Evolutionary conservation across 2,888 invertebrate species (phyloP).

Genomic region (Tipula lateralis): DNA sequence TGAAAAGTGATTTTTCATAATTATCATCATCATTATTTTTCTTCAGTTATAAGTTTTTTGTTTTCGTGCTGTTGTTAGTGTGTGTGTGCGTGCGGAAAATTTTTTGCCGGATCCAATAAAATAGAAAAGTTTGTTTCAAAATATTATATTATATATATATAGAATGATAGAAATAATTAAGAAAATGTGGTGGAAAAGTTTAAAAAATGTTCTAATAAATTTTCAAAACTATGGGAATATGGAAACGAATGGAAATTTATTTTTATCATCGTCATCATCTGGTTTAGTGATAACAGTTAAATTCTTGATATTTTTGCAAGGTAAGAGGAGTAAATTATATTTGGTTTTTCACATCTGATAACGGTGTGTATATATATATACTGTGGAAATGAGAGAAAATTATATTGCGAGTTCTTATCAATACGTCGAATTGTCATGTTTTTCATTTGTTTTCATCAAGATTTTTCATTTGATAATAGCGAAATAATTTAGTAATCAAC

Average conservation of each 20-base stretch:
- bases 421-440: neutral
- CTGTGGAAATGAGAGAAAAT: neutral
- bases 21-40: neutral
- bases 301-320: neutral
- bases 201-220: neutral
- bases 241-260: neutral
- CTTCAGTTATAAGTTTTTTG: neutral
- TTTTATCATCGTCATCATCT: neutral
- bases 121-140: neutral
- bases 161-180: neutral
- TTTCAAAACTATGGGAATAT: slow-evolving; percentile 1
- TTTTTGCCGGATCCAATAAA: neutral
- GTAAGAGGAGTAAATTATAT: neutral
- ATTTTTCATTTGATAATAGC: neutral
- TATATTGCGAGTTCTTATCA: neutral
- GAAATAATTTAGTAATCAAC: too few relatives aligned
- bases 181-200: slow-evolving; percentile 11
- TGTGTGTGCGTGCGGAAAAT: neutral
- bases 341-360: neutral
- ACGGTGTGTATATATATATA: neutral
- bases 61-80: too few relatives aligned
- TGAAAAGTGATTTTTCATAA: neutral
- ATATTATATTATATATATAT: too few relatives aligned
- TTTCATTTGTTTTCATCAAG: neutral
- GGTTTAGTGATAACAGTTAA: slow-evolving; percentile 11